These are phyloP conservation scores for Sebastes steindachneri DNA, from an alignment of 2,797 vertebrate genomes.

Conservation along the genomic window DNA sequence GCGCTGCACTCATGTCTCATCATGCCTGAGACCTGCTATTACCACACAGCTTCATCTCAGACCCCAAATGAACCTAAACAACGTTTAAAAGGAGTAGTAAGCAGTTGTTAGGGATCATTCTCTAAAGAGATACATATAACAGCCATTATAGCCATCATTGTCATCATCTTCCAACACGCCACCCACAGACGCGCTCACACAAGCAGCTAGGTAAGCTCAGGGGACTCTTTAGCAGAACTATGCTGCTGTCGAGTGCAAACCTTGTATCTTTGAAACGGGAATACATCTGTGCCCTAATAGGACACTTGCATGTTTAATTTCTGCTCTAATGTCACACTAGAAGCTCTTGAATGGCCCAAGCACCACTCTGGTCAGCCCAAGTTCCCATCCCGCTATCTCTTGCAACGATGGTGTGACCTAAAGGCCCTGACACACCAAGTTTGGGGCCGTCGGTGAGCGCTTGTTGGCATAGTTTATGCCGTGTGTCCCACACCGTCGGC, in stretches of 20 bases:
- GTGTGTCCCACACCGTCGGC: background rate
- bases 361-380: background rate
- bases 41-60: constrained; percentile 41
- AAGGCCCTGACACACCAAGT: too few species aligned
- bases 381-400: background rate
- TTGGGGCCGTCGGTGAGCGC: too few species aligned
- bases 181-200: constrained; percentile 62
- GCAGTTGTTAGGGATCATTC: constrained; percentile 50
- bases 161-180: constrained; percentile 57
- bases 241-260: background rate
- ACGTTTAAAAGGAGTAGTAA: constrained; percentile 64
- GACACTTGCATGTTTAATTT: background rate
- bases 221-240: background rate
- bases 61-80: constrained; percentile 59
- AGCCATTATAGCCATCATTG: constrained; percentile 56
- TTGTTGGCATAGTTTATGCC: background rate
- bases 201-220: constrained; percentile 8
- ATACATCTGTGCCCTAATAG: background rate
- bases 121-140: constrained; percentile 58
- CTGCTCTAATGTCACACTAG: background rate
- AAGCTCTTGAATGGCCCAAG: background rate
- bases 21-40: constrained; percentile 61
- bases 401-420: background rate
- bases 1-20: constrained; percentile 54
- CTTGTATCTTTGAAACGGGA: background rate